Percentiles rank a stretch among this genome's conserved stretches.
Evolutionary conservation across 2,797 vertebrate genomes (phyloP).

Genomic region (Siniperca undulata): DNA sequence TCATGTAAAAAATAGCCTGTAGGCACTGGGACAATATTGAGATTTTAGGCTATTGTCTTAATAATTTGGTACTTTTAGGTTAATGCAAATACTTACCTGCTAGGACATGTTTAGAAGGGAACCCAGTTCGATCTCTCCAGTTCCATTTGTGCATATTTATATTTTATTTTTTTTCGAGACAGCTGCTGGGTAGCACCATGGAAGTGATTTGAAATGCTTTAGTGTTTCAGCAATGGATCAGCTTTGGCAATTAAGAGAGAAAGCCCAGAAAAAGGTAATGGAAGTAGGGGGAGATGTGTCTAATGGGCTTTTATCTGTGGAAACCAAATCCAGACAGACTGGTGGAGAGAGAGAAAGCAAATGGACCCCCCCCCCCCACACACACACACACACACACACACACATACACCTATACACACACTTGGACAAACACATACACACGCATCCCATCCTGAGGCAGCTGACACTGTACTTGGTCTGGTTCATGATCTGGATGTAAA

Average conservation of each 20-base stretch:
- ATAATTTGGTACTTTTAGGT: conserved; percentile 7
- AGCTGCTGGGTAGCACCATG: conserved; percentile 76
- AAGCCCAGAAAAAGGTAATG: conserved; percentile 86
- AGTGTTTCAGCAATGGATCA: conserved; percentile 80
- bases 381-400: conserved; percentile 1
- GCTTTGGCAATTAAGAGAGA: conserved; percentile 84
- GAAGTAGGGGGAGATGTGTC: conserved; percentile 85
- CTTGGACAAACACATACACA: conserved; percentile 34
- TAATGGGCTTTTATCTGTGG: conserved; percentile 91
- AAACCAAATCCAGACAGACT: conserved; percentile 88
- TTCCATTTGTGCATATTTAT: conserved; percentile 68
- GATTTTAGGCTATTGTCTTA: neutral
- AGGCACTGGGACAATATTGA: neutral
- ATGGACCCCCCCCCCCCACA: conserved; percentile 67
- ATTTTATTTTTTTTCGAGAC: conserved; percentile 56
- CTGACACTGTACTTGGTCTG: conserved; percentile 81
- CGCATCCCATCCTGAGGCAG: conserved; percentile 67
- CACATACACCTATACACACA: conserved; percentile 5
- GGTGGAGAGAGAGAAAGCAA: conserved; percentile 69
- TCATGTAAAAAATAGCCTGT: neutral
- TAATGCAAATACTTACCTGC: conserved; percentile 24
- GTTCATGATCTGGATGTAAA: conserved; percentile 81
- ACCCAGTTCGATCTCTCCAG: conserved; percentile 45
- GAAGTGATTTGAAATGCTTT: conserved; percentile 83
- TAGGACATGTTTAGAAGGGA: conserved; percentile 17